Evolutionary conservation across 2,797 vertebrate genomes (phyloP).

Genomic region (Pangasius djambal): DNA sequence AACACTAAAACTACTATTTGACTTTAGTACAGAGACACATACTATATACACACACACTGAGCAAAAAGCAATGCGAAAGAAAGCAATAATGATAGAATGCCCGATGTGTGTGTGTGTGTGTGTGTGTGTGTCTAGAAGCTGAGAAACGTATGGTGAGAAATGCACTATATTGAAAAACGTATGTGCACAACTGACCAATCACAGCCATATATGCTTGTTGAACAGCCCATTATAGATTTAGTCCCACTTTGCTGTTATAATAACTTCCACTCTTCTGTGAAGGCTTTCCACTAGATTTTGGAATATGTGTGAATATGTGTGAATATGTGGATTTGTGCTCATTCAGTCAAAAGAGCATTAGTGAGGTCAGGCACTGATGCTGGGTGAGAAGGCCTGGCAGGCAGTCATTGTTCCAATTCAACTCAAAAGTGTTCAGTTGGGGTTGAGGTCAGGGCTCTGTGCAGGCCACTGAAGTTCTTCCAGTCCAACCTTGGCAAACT

Average conservation of each 20-base stretch:
- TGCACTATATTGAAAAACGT: neutral
- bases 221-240: neutral
- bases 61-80: neutral
- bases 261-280: neutral
- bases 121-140: neutral
- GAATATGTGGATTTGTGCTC: neutral
- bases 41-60: neutral
- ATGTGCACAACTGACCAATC: neutral
- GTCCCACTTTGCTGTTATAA: neutral
- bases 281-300: neutral
- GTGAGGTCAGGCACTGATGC: neutral
- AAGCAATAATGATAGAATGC: neutral
- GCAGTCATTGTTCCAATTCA: neutral
- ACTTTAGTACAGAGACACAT: neutral
- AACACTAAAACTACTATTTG: neutral
- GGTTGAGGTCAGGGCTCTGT: neutral
- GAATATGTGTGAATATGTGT: neutral
- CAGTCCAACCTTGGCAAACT: neutral
- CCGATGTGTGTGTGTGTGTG: neutral
- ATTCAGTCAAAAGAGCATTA: neutral
- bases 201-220: neutral
- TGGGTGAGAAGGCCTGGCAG: neutral
- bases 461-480: neutral
- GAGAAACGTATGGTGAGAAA: neutral
- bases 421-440: neutral